Conservation (phyloP, 2,888 invertebrate genomes). For the Eulithis testata region DNA sequence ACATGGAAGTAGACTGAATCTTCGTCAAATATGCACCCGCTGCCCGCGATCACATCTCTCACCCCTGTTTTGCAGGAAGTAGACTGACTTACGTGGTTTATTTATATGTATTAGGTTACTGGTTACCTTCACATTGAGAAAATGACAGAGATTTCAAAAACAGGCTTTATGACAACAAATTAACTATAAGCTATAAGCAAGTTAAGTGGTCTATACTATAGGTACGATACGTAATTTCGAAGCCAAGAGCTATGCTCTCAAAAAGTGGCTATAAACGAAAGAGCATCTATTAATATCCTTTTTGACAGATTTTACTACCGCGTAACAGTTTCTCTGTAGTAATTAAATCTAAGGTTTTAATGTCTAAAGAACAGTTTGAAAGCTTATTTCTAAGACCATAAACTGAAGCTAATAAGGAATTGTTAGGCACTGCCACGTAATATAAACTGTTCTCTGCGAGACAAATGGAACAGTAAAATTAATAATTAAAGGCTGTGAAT, state of each 20-base stretch:
- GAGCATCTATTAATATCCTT: conserved; percentile 38
- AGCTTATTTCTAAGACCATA: conserved; percentile 7
- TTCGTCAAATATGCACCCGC: too few relatives aligned
- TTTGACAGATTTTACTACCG: conserved; percentile 31
- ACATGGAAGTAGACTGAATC: too few relatives aligned
- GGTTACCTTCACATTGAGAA: too few relatives aligned
- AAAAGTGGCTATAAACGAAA: conserved; percentile 33
- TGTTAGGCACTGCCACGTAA: conserved; percentile 5
- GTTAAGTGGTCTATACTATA: background rate
- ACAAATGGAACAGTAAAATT: background rate
- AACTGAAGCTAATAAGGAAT: conserved; percentile 17
- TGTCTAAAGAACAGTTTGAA: conserved; percentile 10
- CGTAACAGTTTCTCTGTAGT: conserved; percentile 13
- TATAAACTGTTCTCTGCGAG: background rate
- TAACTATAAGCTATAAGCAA: too few relatives aligned
- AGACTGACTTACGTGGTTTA: too few relatives aligned
- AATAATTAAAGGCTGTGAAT: background rate
- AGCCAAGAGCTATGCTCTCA: conserved; percentile 7
- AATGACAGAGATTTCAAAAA: too few relatives aligned
- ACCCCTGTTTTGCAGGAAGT: too few relatives aligned
- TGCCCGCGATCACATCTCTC: too few relatives aligned
- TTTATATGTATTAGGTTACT: too few relatives aligned
- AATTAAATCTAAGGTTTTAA: conserved; percentile 19
- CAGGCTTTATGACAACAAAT: too few relatives aligned
- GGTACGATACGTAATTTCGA: background rate